Conservation (phyloP, 2,888 invertebrate species). For the Trichogramma dendrolimi region DNA sequence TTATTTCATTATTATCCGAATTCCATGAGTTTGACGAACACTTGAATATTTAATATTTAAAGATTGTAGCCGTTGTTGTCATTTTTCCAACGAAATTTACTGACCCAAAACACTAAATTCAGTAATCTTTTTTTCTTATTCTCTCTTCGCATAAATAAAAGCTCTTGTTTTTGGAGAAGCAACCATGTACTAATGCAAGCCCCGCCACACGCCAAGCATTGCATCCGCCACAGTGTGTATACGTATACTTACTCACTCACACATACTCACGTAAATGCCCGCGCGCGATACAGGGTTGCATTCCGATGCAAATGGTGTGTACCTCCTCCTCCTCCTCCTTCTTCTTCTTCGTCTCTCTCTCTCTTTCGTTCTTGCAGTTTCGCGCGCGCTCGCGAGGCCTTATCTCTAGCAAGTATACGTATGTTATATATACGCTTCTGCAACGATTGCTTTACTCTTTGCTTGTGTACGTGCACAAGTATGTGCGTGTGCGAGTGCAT, state of each 20-base stretch:
- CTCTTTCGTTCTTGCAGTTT: not conserved
- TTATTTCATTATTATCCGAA: too few relatives aligned
- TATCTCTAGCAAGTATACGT: constrained; percentile 20
- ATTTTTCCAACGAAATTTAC: not conserved
- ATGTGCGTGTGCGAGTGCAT: too few relatives aligned
- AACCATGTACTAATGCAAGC: too few relatives aligned
- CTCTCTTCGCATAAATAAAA: not conserved
- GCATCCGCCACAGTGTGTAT: too few relatives aligned
- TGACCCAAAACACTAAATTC: not conserved
- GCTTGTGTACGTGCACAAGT: too few relatives aligned
- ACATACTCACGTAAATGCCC: constrained; percentile 26
- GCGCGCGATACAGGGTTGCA: constrained; percentile 33
- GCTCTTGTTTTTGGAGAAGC: not conserved
- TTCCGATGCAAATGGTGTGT: constrained; percentile 43
- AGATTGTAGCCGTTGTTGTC: not conserved
- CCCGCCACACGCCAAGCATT: too few relatives aligned
- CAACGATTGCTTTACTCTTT: too few relatives aligned
- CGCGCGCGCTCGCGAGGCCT: not conserved
- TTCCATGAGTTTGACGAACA: too few relatives aligned
- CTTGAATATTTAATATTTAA: not conserved
- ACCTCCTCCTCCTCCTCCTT: not conserved
- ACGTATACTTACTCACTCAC: not conserved
- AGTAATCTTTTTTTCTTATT: not conserved
- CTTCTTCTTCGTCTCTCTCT: not conserved
- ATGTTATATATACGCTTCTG: too few relatives aligned